Evolutionary conservation across 2,888 invertebrate genomes (phyloP).

Genomic region (Drosophila nr. fundita): DNA sequence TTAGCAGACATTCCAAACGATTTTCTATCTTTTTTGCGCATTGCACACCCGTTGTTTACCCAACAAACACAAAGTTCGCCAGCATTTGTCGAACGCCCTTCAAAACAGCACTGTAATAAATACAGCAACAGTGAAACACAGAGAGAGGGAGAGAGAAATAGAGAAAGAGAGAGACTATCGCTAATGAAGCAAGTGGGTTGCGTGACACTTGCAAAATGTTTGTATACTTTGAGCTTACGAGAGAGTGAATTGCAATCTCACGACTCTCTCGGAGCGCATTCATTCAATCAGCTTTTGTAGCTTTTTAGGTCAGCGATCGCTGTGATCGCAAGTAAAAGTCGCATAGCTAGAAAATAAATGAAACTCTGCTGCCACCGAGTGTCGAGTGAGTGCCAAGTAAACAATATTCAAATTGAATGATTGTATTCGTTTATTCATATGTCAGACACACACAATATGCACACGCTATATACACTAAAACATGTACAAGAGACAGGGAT

Average conservation of each 20-base stretch:
- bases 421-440: slow-evolving; percentile 29
- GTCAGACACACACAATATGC: slow-evolving; percentile 3
- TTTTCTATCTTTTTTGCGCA: slow-evolving; percentile 40
- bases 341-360: slow-evolving; percentile 69
- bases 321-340: slow-evolving; percentile 68
- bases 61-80: slow-evolving; percentile 15
- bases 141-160: slow-evolving; percentile 3
- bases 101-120: slow-evolving; percentile 51
- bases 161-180: slow-evolving; percentile 17
- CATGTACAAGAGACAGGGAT: slow-evolving; percentile 30
- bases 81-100: slow-evolving; percentile 55
- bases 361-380: slow-evolving; percentile 30
- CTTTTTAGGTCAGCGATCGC: slow-evolving; percentile 75
- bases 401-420: slow-evolving; percentile 70
- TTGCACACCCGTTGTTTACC: slow-evolving; percentile 26
- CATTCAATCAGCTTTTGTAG: slow-evolving; percentile 73
- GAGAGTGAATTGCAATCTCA: slow-evolving; percentile 32
- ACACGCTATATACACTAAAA: slow-evolving; percentile 5
- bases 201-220: slow-evolving; percentile 72
- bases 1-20: slow-evolving; percentile 27
- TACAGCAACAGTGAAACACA: slow-evolving; percentile 25
- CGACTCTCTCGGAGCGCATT: slow-evolving; percentile 55
- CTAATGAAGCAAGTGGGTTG: slow-evolving; percentile 61
- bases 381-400: slow-evolving; percentile 62
- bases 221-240: slow-evolving; percentile 29